Conservation (phyloP, 2,113 vertebrate species). For the Arenaria interpres region DNA sequence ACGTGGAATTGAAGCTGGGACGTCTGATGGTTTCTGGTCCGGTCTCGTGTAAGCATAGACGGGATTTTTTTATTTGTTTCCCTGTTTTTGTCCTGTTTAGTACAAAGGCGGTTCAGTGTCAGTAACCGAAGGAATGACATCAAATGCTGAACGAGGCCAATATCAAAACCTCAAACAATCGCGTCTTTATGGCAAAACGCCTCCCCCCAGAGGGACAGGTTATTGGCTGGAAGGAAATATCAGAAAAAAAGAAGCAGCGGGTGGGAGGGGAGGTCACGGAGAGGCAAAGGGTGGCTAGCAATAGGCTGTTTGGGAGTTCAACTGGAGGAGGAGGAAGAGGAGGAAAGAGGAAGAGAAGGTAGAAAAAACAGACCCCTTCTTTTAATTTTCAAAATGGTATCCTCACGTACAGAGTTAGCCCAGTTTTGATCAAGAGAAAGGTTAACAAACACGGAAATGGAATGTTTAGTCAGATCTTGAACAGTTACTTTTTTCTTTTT, state of each 20-base stretch:
- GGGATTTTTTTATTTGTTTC: background rate
- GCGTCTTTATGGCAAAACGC: background rate
- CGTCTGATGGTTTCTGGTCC: background rate
- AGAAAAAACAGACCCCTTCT: accelerated
- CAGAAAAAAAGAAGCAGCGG: background rate
- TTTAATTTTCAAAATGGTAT: background rate
- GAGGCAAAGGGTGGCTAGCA: background rate
- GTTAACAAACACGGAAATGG: background rate
- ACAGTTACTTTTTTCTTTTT: background rate
- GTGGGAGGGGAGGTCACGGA: background rate
- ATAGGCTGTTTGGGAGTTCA: background rate
- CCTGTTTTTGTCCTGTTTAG: background rate
- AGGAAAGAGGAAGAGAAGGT: background rate
- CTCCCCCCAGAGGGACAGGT: background rate
- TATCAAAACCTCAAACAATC: background rate
- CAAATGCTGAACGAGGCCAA: background rate
- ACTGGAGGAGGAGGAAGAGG: background rate
- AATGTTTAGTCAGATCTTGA: background rate
- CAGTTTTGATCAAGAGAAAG: background rate
- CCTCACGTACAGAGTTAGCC: background rate
- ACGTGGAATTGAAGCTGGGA: background rate
- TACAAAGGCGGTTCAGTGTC: background rate
- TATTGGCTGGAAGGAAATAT: background rate
- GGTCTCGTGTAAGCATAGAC: background rate
- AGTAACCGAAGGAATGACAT: conserved; percentile 5